Conservation (phyloP, 37 sponge, comb jelly and placozoan species). For the Aplysina aerophoba region DNA sequence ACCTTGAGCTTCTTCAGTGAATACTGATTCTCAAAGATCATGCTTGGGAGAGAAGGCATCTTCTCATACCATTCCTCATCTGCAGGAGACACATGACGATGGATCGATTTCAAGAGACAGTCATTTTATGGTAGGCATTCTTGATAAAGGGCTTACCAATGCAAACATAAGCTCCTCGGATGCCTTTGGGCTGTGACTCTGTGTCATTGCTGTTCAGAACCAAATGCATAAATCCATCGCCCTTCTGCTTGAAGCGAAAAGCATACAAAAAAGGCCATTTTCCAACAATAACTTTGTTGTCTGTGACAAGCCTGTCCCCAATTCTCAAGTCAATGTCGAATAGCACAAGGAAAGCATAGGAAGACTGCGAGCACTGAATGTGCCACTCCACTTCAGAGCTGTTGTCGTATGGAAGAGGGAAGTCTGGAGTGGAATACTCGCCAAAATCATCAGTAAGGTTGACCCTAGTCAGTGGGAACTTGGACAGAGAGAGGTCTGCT, state of each 20-base stretch:
- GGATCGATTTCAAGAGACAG: too few species aligned
- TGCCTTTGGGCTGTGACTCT: not conserved
- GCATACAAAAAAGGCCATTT: not conserved
- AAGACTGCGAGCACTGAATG: not conserved
- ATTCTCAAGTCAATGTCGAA: slow-evolving; percentile 6
- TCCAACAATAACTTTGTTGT: not conserved
- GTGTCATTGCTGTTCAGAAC: not conserved
- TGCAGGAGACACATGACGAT: too few species aligned
- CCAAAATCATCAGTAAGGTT: not conserved
- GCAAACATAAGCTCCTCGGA: slow-evolving; percentile 21
- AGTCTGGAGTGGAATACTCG: not conserved
- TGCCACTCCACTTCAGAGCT: not conserved
- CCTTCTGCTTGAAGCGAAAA: not conserved
- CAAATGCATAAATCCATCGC: not conserved
- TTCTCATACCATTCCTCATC: slow-evolving; percentile 9
- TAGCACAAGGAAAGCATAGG: not conserved
- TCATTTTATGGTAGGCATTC: too few species aligned
- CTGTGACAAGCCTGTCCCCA: not conserved
- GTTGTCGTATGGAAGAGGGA: not conserved
- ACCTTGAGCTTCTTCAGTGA: slow-evolving; percentile 24
- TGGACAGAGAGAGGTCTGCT: too few species aligned
- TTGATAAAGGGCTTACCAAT: not conserved
- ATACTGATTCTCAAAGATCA: slow-evolving; percentile 22
- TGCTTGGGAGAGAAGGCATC: not conserved
- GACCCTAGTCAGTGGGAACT: too few species aligned